Base-by-base conservation (phyloP, 2,797 vertebrate genomes). In the Falco concolor region DNA sequence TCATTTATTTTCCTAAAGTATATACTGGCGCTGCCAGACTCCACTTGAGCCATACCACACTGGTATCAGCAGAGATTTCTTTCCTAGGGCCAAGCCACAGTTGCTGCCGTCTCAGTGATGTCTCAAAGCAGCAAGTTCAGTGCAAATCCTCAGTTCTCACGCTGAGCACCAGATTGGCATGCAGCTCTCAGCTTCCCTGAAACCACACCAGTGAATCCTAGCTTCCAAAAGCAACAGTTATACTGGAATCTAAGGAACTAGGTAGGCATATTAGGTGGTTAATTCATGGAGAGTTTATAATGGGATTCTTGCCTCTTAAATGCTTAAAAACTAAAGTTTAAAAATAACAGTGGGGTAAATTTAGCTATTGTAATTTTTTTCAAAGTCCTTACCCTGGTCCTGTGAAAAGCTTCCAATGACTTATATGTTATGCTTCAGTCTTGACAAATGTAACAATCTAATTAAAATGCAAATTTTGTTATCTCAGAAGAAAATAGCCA, bases 401-500 rank as follows among this genome's bases (percentile, higher is more conserved):
- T 28, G 38, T 42, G 56, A 74, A 70, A 94, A 81, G 67, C 52
- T 78, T 60, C 42, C n/a, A 44, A 9, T 5, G 6, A 77, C n/a
- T 83, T 84, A 25, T 5, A 36, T 28, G 11, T 59, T 89, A 68
- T 54, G 27, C 63, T 88, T 79, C 60, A 47, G 42, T 59, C 47
- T 95, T 88, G 69, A 95, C 38, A 93, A 94, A 93, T 61, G 42
- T 60, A 93, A 65, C 36, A 28, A 78, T 49, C 52, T 87, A 78
- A 95, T 89, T 80, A 82, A 96, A 96, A 95, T 94, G 69, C 63
- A 94, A 87, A 42, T 96, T 69, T 79, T 79, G 45, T 79, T 61
- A 82, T 85, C 56, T 57, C 0, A 0, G 53, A 90, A 73, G 67
- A 61, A 93, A 96, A 65, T 50, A 94, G 91, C 38, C 13, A 10